Percentiles rank a stretch among this genome's conserved stretches.
These are phyloP conservation scores for Bostrychus sinensis DNA, from an alignment of 2,113 vertebrate genomes.

Conservation along the genomic window DNA sequence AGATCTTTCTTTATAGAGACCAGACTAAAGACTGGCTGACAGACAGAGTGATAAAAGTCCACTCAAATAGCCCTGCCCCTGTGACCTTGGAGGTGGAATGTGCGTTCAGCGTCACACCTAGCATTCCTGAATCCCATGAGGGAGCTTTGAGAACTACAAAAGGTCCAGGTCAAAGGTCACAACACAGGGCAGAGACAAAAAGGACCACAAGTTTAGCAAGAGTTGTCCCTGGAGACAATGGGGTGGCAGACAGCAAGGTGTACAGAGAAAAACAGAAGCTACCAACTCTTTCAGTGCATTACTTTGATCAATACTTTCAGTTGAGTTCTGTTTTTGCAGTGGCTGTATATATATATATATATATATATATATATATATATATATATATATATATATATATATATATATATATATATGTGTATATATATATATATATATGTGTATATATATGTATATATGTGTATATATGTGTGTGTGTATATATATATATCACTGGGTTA, in stretches of 20 bases:
- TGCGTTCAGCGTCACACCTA: conserved; percentile 7
- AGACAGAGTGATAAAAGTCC: conserved; percentile 4
- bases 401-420: no score
- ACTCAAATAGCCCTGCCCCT: not conserved
- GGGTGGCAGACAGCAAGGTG: not conserved
- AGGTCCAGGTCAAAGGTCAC: conserved; percentile 35
- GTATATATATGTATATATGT: no score
- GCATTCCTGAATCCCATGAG: not conserved
- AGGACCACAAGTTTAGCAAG: no score
- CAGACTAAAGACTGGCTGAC: conserved; percentile 8
- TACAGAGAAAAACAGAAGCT: not conserved
- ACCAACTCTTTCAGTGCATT: not conserved
- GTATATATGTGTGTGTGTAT: no score
- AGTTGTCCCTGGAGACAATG: not conserved
- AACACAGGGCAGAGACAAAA: conserved; percentile 1
- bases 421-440: no score
- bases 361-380: no score
- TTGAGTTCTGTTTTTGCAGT: not conserved
- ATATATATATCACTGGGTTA: no score
- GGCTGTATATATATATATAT: no score
- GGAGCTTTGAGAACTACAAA: conserved; percentile 19
- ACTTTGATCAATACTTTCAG: not conserved
- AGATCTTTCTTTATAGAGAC: conserved; percentile 3
- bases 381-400: no score
- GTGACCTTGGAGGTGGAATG: conserved; percentile 47